Evolutionary conservation across 2,797 vertebrate genomes (phyloP).

Genomic region (Dicrostonyx torquatus): DNA sequence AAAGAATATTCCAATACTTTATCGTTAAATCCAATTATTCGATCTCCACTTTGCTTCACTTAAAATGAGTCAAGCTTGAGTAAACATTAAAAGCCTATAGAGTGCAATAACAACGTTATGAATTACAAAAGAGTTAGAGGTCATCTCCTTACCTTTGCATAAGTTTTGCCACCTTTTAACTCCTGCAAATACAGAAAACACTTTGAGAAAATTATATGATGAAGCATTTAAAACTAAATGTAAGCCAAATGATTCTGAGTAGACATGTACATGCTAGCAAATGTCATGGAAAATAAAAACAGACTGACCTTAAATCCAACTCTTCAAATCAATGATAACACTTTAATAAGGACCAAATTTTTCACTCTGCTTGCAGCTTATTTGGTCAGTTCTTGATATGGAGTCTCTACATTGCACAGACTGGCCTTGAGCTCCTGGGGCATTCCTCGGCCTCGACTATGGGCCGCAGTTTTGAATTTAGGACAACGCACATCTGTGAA

Average conservation of each 20-base stretch:
- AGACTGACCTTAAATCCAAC: conserved; percentile 13
- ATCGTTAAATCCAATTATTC: background rate
- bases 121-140: conserved; percentile 46
- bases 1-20: conserved; percentile 27
- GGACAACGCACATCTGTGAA: background rate
- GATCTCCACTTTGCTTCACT: conserved; percentile 39
- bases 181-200: conserved; percentile 88
- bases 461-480: background rate
- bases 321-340: background rate
- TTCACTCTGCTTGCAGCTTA: conserved; percentile 41
- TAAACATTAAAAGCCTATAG: background rate
- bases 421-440: background rate
- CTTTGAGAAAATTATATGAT: conserved; percentile 36
- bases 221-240: conserved; percentile 54
- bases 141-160: conserved; percentile 92
- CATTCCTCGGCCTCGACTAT: background rate
- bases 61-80: conserved; percentile 32
- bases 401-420: background rate
- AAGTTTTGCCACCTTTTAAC: conserved; percentile 96
- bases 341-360: background rate
- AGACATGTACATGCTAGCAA: background rate
- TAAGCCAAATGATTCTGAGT: conserved; percentile 7
- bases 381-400: background rate
- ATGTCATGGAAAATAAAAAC: conserved; percentile 21
- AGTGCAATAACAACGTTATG: background rate